Conservation (phyloP, 2,888 invertebrate genomes). For the Meiosimyza platycephala region DNA sequence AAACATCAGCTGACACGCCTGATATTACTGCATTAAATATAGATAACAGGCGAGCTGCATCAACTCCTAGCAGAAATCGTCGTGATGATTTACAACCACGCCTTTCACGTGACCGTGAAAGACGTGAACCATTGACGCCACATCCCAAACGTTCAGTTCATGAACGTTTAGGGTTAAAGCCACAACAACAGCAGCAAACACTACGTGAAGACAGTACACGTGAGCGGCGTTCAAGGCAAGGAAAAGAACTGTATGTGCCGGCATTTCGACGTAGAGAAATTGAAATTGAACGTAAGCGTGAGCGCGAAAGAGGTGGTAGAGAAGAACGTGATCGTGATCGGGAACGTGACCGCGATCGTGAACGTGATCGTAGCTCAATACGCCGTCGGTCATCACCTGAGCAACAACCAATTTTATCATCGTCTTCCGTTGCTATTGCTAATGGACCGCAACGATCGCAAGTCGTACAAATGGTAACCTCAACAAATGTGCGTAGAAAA, state of each 20-base stretch:
- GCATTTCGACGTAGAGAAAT: slow-evolving; percentile 59
- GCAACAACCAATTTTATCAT: slow-evolving; percentile 24
- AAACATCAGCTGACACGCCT: neutral
- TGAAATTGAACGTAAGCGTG: slow-evolving; percentile 49
- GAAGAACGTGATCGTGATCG: slow-evolving; percentile 43
- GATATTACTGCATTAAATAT: slow-evolving; percentile 1
- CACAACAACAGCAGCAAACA: slow-evolving; percentile 1
- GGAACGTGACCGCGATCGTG: slow-evolving; percentile 38
- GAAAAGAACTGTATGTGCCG: slow-evolving; percentile 65
- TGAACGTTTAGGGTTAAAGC: slow-evolving; percentile 68
- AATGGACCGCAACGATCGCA: slow-evolving; percentile 11
- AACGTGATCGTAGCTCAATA: slow-evolving; percentile 36
- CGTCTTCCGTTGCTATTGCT: neutral
- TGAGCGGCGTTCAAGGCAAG: slow-evolving; percentile 53
- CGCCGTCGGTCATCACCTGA: slow-evolving; percentile 16
- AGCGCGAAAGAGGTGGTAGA: slow-evolving; percentile 38
- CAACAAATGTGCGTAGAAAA: neutral
- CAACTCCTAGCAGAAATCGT: slow-evolving; percentile 8
- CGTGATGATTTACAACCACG: slow-evolving; percentile 14
- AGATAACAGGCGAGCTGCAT: slow-evolving; percentile 1
- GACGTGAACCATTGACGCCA: slow-evolving; percentile 21
- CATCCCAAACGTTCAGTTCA: slow-evolving; percentile 65
- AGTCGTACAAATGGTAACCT: neutral
- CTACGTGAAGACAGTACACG: slow-evolving; percentile 24
- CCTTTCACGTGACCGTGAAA: slow-evolving; percentile 44